A percentile compares a stretch with the other conserved stretches of the same genome.
phyloP scores from a whole-genome alignment of 2,113 vertebrate species.

The Semicossyphus pulcher region DNA sequence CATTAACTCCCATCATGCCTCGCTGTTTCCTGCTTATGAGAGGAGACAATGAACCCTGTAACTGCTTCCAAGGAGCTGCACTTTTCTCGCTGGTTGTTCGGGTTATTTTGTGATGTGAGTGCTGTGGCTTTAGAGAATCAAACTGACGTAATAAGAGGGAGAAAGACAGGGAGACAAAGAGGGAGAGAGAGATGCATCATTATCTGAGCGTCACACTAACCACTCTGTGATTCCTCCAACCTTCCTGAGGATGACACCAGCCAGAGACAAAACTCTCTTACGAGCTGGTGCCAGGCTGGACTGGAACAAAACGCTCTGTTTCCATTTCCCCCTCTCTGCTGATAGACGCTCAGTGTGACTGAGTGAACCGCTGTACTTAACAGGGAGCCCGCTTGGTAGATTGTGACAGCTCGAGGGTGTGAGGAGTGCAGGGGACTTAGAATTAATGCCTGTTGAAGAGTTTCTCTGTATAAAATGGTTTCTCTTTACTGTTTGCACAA shows the following conservation, averaged over 20 bases:
- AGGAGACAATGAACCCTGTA: conserved; percentile 41
- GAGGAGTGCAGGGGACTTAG: not conserved
- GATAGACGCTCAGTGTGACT: not conserved
- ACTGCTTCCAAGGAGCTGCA: conserved; percentile 28
- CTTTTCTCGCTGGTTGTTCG: conserved; percentile 21
- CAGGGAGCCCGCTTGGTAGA: not conserved
- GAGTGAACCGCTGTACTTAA: conserved; percentile 5
- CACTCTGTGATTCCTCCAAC: conserved; percentile 15
- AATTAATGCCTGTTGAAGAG: not conserved
- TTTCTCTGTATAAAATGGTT: not conserved
- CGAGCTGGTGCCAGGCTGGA: not conserved
- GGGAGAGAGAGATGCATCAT: conserved; percentile 39
- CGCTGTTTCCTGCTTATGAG: conserved; percentile 57
- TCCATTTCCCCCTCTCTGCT: not conserved
- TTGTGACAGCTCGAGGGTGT: conserved; percentile 1
- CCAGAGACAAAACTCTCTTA: not conserved
- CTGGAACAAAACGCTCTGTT: not conserved
- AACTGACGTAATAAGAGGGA: conserved; percentile 46
- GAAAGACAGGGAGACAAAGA: conserved; percentile 8
- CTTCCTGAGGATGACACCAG: not conserved
- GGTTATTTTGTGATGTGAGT: conserved; percentile 33
- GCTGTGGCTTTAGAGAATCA: conserved; percentile 24
- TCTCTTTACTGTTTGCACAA: not conserved
- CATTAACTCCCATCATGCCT: conserved; percentile 73
- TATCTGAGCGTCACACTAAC: conserved; percentile 30